Conservation (phyloP, 2,797 vertebrate genomes). For the Lepus townsendii region DNA sequence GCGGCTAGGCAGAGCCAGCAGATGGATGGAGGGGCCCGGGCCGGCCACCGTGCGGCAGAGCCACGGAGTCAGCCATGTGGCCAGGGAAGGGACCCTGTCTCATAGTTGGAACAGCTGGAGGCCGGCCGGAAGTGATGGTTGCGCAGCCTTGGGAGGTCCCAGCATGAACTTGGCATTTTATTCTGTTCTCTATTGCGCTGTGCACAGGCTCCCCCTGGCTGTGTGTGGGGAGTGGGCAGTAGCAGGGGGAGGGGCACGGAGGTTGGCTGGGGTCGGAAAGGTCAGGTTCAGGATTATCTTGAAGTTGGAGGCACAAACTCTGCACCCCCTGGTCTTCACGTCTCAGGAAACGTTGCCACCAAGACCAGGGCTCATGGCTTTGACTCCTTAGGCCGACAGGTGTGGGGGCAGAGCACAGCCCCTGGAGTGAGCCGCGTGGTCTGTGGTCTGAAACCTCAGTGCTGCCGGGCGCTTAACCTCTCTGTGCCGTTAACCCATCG, state of each 20-base stretch:
- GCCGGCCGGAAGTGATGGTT: neutral
- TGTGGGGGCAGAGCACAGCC: neutral
- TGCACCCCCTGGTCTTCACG: neutral
- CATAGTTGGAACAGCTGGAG: neutral
- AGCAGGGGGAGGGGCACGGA: too few relatives aligned
- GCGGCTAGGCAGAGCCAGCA: neutral
- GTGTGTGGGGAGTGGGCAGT: neutral
- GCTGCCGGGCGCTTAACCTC: too few relatives aligned
- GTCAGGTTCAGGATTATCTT: neutral
- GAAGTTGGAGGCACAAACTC: neutral
- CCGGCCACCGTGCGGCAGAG: neutral
- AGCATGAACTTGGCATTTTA: neutral
- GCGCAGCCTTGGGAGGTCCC: neutral
- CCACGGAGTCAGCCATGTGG: neutral
- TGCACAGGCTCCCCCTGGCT: neutral
- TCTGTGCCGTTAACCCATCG: neutral
- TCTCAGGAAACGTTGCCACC: neutral
- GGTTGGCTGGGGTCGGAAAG: neutral
- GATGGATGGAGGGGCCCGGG: neutral
- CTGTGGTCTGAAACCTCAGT: neutral
- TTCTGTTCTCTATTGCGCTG: neutral
- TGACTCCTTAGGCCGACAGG: neutral
- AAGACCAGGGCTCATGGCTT: neutral
- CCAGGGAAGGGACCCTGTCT: neutral
- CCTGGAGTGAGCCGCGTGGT: neutral